Base-by-base conservation (phyloP, 1,140 invertebrate species). In the Euura lappo region DNA sequence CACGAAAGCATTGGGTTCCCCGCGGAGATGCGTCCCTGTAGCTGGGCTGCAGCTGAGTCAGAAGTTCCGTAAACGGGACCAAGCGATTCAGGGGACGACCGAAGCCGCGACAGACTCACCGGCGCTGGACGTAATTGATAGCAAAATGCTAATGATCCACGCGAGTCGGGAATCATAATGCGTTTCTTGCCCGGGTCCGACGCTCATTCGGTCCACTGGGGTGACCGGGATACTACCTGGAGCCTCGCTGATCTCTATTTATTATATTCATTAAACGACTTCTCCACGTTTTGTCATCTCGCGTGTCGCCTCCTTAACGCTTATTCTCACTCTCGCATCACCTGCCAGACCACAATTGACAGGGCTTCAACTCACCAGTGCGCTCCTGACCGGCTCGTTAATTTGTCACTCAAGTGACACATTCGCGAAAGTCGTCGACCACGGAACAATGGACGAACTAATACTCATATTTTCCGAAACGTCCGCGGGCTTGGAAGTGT, bases 151-250 rank as follows among this genome's bases (percentile, higher is more conserved):
- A 85, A 85, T 86, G 82, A 85, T 77, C 77, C 74, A 80, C 71
- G 85, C 82, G 81, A 80, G 81, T 79, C 80, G 74, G 74, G 81
- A 82, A 85, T 86, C 79, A 80, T 84, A 85, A 85, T 85, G 79
- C 71, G 78, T 77, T 83, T 84, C 78, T 83, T 82, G 72, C 71
- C n/a, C 6, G 64, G 42, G 65, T 73, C 51, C 71, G 71, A 70
- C 66, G 69, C 65, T 71, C 60, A 51, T 68, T 74, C 70, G 28
- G 28, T 28, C 28, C 28, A 28, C 28, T 28, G 28, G 28, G 28
- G 28, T 28, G 28, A 28, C 28, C 28, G 28, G 28, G 28, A 28
- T 28, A 28, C 51, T 60, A 60, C 51, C 51, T 60, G 51, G 51
- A 60, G 13, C 51, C 13, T n/a, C 51, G 51, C 51, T 60, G 13